These are phyloP conservation scores for Hipparchia sbordonii DNA, from an alignment of 2,888 invertebrate species.

Conservation along the genomic window DNA sequence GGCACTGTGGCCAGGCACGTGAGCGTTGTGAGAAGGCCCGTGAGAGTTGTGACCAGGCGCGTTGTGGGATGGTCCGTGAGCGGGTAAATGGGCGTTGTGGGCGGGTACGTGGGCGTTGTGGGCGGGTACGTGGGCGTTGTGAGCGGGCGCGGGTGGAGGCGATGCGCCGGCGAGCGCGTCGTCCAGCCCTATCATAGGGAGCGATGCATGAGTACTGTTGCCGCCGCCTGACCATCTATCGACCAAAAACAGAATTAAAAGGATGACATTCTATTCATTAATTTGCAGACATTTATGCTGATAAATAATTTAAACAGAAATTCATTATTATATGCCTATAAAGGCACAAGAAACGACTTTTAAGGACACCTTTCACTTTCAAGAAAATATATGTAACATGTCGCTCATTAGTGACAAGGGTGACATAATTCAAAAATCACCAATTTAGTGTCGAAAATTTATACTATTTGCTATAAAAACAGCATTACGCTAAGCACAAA, in stretches of 20 bases:
- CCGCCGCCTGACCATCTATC: conserved; percentile 85
- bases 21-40: conserved; percentile 44
- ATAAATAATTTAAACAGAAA: too few species aligned
- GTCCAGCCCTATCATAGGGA: conserved; percentile 89
- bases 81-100: conserved; percentile 25
- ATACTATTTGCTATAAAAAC: too few species aligned
- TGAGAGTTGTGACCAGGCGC: conserved; percentile 46
- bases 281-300: too few species aligned
- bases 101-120: conserved; percentile 19
- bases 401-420: too few species aligned
- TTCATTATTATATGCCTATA: too few species aligned
- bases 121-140: conserved; percentile 21
- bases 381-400: too few species aligned
- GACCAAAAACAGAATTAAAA: conserved; percentile 11
- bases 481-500: too few species aligned
- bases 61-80: conserved; percentile 38
- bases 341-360: too few species aligned
- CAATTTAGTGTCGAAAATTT: too few species aligned
- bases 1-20: conserved; percentile 37
- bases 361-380: too few species aligned
- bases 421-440: too few species aligned
- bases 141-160: conserved; percentile 42
- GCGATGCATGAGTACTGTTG: conserved; percentile 87
- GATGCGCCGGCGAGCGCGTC: conserved; percentile 50
- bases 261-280: too few species aligned